These are phyloP conservation scores for Saccostrea glomerata DNA, from an alignment of 1,140 invertebrate genomes.

Conservation along the genomic window DNA sequence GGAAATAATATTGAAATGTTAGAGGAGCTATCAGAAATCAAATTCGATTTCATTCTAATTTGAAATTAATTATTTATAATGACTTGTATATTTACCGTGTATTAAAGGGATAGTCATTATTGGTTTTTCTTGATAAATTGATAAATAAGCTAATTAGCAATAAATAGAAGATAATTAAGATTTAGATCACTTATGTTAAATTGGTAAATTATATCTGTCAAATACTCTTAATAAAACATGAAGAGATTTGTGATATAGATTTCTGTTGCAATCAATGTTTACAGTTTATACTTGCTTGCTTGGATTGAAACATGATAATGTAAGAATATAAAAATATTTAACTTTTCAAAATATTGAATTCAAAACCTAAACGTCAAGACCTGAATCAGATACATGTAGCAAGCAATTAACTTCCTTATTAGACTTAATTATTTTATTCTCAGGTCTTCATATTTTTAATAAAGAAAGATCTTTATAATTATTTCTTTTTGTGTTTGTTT, in stretches of 20 bases:
- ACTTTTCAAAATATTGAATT: too few species aligned
- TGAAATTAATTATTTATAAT: neutral
- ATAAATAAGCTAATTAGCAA: neutral
- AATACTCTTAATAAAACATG: neutral
- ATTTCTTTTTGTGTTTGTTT: too few species aligned
- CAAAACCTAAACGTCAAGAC: too few species aligned
- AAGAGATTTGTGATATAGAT: neutral
- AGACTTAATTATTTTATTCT: too few species aligned
- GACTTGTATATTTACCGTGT: neutral
- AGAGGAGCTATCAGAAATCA: neutral
- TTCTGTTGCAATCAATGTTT: too few species aligned
- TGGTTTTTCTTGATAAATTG: neutral
- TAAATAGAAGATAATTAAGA: neutral
- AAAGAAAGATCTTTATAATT: too few species aligned
- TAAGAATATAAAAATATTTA: too few species aligned
- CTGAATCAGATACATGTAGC: too few species aligned
- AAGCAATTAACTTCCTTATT: too few species aligned
- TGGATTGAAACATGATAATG: too few species aligned
- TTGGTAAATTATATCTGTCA: neutral
- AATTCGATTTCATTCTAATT: slow-evolving; percentile 17
- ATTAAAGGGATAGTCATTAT: neutral
- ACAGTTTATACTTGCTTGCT: too few species aligned
- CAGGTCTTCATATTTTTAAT: too few species aligned
- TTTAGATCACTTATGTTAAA: neutral
- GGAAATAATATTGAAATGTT: neutral